Base-by-base conservation (phyloP, 2,797 vertebrate species). In the Rhinella marina region DNA sequence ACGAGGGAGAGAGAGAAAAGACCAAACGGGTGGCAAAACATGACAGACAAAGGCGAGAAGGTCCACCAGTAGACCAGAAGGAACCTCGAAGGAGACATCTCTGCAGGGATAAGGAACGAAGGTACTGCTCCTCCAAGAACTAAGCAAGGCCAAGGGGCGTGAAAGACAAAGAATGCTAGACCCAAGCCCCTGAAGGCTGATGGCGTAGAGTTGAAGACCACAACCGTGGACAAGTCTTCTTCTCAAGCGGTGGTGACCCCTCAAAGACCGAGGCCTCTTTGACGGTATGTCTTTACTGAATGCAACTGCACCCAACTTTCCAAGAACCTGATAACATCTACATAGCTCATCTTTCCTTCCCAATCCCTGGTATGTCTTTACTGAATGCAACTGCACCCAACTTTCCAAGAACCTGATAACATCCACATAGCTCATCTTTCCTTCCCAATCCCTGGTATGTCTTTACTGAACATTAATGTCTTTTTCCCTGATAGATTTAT, bases 1-100 rank as follows among this genome's bases (percentile, higher is more conserved):
- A 86, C 61, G 84, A 86, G 79, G 73, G 41, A 82, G 57, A 72
- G 87, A 70, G 81, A 54, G 52, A n/a, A n/a, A 81, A 57, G 70
- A 54, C 56, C 11, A 75, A 23, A 2, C 70, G 9, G 14, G 19
- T 50, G 73, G 83, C 27, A 57, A 14, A 79, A 17, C 48, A 75
- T 76, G 61, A 50, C 9, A 64, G 70, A 87, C 70, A 87, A 70
- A 86, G 50, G 27, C 10, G 27, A 14, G 13, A 11, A 9, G 1
- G 0, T 23, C 56, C 0, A 9, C 14, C 29, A 48, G 2, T 84
- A 83, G 81, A 82, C 7, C 48, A 32, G 6, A 4, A 57, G n/a
- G 10, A 83, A n/a, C 17, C 25, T 9, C 27, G 14, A 8, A 62
- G 68, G 66, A 50, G 27, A 21, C 66, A 8, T 16, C 85, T 54